These are phyloP conservation scores for Lathronympha strigana DNA, from an alignment of 2,888 invertebrate genomes.

Conservation along the genomic window DNA sequence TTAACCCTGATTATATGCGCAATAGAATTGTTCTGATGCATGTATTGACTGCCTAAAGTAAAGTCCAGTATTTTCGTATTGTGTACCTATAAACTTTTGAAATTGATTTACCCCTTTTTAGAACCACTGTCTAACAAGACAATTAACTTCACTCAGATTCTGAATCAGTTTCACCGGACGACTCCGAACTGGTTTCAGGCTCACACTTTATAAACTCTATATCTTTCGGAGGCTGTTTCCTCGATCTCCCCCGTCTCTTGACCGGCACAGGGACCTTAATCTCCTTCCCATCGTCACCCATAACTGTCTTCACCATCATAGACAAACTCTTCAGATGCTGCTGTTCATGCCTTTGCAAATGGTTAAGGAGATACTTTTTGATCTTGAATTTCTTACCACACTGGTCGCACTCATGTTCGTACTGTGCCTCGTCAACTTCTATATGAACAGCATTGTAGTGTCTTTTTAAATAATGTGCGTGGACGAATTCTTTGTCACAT, in stretches of 20 bases:
- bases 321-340: constrained; percentile 75
- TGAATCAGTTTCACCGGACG: constrained; percentile 58
- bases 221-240: constrained; percentile 58
- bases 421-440: constrained; percentile 69
- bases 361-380: constrained; percentile 71
- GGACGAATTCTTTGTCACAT: constrained; percentile 76
- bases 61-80: too few relatives aligned
- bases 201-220: constrained; percentile 80
- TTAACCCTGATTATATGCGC: too few relatives aligned
- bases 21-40: too few relatives aligned
- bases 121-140: not conserved
- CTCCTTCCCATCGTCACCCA: constrained; percentile 60
- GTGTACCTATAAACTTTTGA: too few relatives aligned
- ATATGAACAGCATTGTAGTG: constrained; percentile 74
- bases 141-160: constrained; percentile 50
- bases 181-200: constrained; percentile 68
- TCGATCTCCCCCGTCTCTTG: constrained; percentile 52
- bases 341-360: constrained; percentile 73
- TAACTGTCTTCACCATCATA: constrained; percentile 75
- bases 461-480: constrained; percentile 70
- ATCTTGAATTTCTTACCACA: constrained; percentile 78
- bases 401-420: constrained; percentile 70
- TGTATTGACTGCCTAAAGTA: too few relatives aligned
- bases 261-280: constrained; percentile 44
- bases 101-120: too few relatives aligned